phyloP scores from a whole-genome alignment of 23 tunicate genomes.

The Corella eumyota region DNA sequence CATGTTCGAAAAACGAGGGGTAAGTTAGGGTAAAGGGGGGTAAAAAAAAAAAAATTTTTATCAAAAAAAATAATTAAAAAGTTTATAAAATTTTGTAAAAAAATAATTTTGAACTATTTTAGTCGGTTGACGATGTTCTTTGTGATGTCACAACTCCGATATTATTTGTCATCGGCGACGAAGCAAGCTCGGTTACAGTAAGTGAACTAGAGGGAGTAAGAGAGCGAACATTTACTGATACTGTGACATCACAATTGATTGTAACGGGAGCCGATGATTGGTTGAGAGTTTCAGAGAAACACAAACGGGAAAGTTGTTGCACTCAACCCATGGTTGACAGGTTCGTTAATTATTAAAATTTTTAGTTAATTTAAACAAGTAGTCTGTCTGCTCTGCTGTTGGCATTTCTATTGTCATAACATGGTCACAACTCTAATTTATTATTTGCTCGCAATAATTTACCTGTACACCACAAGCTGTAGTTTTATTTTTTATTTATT shows the following conservation, averaged over 20 bases:
- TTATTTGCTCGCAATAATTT: too few relatives aligned
- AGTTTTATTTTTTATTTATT: too few relatives aligned
- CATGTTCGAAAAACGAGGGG: conserved; percentile 76
- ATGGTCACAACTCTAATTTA: too few relatives aligned
- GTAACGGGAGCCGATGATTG: conserved; percentile 79
- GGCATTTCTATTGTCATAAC: too few relatives aligned
- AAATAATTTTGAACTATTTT: too few relatives aligned
- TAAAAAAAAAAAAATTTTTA: neutral
- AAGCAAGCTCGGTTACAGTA: conserved; percentile 38
- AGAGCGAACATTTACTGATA: conserved; percentile 30
- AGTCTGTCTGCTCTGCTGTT: too few relatives aligned
- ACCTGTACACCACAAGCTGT: too few relatives aligned
- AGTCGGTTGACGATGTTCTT: conserved; percentile 64
- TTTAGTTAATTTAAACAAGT: too few relatives aligned
- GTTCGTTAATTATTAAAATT: too few relatives aligned
- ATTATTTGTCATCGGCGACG: conserved; percentile 62
- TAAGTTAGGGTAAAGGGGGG: conserved; percentile 5
- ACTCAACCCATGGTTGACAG: conserved; percentile 78
- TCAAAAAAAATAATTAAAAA: neutral
- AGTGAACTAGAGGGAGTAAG: conserved; percentile 53
- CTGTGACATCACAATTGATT: conserved; percentile 31
- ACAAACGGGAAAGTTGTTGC: conserved; percentile 18
- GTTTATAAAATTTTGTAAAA: too few relatives aligned
- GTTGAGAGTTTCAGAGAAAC: conserved; percentile 47
- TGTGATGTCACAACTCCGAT: conserved; percentile 71